These are phyloP conservation scores for Phenganax stokvisi DNA, from an alignment of 92 coral and sea anemone species.

Conservation along the genomic window DNA sequence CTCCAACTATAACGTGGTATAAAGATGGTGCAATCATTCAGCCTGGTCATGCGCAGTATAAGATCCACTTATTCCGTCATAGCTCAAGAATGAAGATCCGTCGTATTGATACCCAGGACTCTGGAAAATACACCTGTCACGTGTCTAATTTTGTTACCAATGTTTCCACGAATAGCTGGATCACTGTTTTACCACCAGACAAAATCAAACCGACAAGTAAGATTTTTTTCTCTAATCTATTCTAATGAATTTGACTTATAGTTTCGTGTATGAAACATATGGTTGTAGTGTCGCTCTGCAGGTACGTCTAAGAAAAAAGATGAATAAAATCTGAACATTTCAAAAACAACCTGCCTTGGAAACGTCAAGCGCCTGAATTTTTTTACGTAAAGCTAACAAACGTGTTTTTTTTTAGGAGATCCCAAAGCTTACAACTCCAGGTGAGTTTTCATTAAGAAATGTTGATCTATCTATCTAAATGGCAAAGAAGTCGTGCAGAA, in stretches of 20 bases:
- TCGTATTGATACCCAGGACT: constrained; percentile 54
- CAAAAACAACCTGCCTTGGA: too few species aligned
- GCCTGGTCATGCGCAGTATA: constrained; percentile 49
- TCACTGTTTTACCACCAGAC: constrained; percentile 23
- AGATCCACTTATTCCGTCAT: constrained; percentile 27
- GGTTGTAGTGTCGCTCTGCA: too few species aligned
- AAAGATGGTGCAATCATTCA: constrained; percentile 64
- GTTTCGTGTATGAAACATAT: too few species aligned
- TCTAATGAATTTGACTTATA: too few species aligned
- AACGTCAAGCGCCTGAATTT: constrained; percentile 10
- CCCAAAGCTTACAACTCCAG: constrained; percentile 20
- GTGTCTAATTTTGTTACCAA: constrained; percentile 27
- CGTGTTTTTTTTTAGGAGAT: not conserved
- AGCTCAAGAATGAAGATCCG: constrained; percentile 72
- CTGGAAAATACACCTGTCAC: constrained; percentile 71
- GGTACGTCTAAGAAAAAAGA: too few species aligned
- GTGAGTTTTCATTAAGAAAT: not conserved
- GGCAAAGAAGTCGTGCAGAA: too few species aligned
- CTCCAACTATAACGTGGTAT: constrained; percentile 71
- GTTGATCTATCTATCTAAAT: too few species aligned
- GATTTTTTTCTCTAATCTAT: not conserved
- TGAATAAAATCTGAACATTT: too few species aligned
- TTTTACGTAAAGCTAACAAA: constrained; percentile 11
- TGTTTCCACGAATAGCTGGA: constrained; percentile 43
- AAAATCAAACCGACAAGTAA: not conserved